Percentiles rank a stretch among this genome's conserved stretches.
Conservation (phyloP, 1,140 invertebrate species). For the Drosophila takahashii region DNA sequence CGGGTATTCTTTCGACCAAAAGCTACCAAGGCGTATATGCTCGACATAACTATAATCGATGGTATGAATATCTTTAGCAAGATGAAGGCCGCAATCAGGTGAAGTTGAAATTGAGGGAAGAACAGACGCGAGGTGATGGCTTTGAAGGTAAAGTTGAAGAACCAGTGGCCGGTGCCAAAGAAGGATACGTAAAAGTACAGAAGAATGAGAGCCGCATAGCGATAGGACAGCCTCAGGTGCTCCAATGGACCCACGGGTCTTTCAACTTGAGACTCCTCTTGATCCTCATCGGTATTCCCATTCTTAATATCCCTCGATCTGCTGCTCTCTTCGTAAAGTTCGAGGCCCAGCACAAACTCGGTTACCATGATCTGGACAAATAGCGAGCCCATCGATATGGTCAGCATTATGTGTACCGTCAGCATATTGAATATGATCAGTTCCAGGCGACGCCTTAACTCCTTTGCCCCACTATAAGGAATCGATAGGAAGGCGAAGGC, state of each 20-base stretch:
- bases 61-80: constrained; percentile 95
- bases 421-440: constrained; percentile 85
- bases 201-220: constrained; percentile 86
- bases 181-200: constrained; percentile 93
- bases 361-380: constrained; percentile 86
- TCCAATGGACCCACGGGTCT: constrained; percentile 1
- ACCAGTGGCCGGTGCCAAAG: constrained; percentile 98
- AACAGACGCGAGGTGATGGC: constrained; percentile 95
- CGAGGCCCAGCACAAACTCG: constrained; percentile 52
- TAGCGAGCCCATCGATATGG: constrained; percentile 87
- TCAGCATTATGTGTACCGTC: constrained; percentile 86
- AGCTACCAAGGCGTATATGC: constrained; percentile 42
- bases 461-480: constrained; percentile 78
- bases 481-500: constrained; percentile 45
- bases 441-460: constrained; percentile 81
- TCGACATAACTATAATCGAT: constrained; percentile 89
- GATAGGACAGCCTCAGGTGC: constrained; percentile 51
- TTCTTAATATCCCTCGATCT: neutral
- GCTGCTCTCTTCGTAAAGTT: constrained; percentile 23
- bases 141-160: constrained; percentile 96
- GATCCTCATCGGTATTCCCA: too few species aligned
- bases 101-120: constrained; percentile 95
- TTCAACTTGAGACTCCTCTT: neutral
- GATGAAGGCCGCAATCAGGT: constrained; percentile 93
- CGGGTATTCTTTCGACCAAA: constrained; percentile 62